These are phyloP conservation scores for Phainopepla nitens DNA, from an alignment of 2,113 vertebrate genomes.

Conservation along the genomic window DNA sequence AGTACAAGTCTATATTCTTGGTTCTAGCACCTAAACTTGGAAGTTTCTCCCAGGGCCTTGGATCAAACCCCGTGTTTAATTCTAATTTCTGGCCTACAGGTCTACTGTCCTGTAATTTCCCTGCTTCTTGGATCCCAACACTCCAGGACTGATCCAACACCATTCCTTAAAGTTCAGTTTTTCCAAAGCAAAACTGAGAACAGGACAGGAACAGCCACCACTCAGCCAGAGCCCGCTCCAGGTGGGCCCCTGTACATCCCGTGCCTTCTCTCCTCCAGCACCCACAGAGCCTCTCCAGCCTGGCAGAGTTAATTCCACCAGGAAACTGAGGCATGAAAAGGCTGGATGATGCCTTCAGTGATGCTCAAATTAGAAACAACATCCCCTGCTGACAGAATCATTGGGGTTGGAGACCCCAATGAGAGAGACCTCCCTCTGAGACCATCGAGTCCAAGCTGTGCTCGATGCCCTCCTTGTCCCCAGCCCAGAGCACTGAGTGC, in stretches of 20 bases:
- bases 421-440: neutral
- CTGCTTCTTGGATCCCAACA: no score
- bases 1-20: no score
- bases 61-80: no score
- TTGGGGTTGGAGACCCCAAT: rapidly evolving
- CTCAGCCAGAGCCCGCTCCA: rapidly evolving
- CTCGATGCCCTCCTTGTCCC: rapidly evolving
- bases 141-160: neutral
- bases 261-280: neutral
- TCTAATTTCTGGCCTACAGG: no score
- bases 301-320: neutral
- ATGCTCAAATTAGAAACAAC: neutral
- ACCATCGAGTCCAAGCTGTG: rapidly evolving
- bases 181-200: neutral
- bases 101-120: no score
- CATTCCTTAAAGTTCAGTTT: neutral
- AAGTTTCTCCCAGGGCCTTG: no score
- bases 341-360: neutral
- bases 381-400: neutral
- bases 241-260: neutral
- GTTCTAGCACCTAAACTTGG: no score
- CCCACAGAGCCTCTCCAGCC: neutral
- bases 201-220: no score
- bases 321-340: neutral
- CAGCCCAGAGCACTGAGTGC: neutral